phyloP scores from a whole-genome alignment of 2,888 invertebrate genomes.

The Mystacides longicornis region DNA sequence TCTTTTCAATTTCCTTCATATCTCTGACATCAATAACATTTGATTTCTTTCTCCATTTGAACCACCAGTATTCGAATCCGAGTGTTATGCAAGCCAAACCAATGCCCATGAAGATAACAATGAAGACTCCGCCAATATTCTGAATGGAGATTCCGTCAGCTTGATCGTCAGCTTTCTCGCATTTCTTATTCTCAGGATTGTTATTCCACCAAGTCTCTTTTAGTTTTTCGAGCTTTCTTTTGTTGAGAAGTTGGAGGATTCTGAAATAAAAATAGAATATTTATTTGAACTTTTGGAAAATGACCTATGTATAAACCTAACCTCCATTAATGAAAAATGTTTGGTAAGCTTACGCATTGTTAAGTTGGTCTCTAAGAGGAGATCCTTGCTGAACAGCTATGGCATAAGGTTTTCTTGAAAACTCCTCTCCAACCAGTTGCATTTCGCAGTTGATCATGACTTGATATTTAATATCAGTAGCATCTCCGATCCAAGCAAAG shows the following conservation, averaged over 20 bases:
- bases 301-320: not conserved
- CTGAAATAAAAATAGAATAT: conserved; percentile 41
- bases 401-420: conserved; percentile 94
- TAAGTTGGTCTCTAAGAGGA: conserved; percentile 87
- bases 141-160: conserved; percentile 96
- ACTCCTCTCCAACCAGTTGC: conserved; percentile 91
- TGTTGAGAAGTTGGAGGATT: conserved; percentile 87
- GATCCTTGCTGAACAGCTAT: conserved; percentile 96
- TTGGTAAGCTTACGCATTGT: conserved; percentile 72
- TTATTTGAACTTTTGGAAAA: not conserved
- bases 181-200: conserved; percentile 68
- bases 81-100: conserved; percentile 85
- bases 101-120: conserved; percentile 94
- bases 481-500: conserved; percentile 91
- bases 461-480: conserved; percentile 79
- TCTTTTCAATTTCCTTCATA: conserved; percentile 46
- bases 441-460: conserved; percentile 81
- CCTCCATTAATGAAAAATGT: not conserved
- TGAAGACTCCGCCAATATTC: conserved; percentile 97
- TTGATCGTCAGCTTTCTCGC: conserved; percentile 85
- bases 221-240: conserved; percentile 82
- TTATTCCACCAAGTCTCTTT: conserved; percentile 97
- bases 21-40: conserved; percentile 56
- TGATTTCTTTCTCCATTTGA: conserved; percentile 64
- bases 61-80: conserved; percentile 93